These are phyloP conservation scores for Acridotheres tristis DNA, from an alignment of 2,797 vertebrate species.

Conservation along the genomic window DNA sequence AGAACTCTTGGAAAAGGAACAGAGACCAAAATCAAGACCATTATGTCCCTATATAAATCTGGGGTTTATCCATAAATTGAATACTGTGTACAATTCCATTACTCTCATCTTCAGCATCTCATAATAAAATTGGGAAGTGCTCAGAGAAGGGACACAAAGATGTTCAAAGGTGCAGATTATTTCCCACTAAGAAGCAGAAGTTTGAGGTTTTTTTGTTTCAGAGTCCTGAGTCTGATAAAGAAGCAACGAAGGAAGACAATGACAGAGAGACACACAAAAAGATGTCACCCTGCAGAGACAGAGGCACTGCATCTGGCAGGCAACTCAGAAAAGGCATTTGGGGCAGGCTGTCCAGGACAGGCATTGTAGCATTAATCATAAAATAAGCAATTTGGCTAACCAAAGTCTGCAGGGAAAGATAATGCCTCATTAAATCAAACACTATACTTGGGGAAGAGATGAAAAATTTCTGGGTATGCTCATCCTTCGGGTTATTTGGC, in stretches of 20 bases:
- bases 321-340: background rate
- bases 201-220: background rate
- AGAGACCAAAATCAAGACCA: background rate
- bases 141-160: background rate
- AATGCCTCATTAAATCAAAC: background rate
- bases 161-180: background rate
- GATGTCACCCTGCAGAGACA: background rate
- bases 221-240: background rate
- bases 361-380: background rate
- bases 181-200: background rate
- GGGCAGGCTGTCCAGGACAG: background rate
- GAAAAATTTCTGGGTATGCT: background rate
- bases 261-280: background rate
- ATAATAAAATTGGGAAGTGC: background rate
- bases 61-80: background rate
- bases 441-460: background rate
- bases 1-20: background rate
- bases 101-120: background rate
- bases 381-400: background rate
- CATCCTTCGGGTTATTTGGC: background rate
- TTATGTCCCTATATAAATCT: background rate
- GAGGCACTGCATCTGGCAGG: background rate
- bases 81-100: background rate
- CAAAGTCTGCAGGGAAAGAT: background rate
- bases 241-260: background rate